Evolutionary conservation across 2,888 invertebrate genomes (phyloP).

Genomic region (Idaea straminata): DNA sequence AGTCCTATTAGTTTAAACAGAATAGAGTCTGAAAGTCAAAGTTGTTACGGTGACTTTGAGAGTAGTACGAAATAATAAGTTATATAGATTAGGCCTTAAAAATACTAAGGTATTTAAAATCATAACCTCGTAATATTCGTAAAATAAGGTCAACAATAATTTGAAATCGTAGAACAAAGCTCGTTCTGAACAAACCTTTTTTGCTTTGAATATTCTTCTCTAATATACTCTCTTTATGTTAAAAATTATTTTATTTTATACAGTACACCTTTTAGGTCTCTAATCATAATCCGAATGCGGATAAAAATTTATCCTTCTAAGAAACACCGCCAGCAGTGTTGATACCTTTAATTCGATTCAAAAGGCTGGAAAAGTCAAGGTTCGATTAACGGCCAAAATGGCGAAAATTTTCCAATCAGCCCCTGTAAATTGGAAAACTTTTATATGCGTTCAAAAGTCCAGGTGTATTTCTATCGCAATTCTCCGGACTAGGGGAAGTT

Average conservation of each 20-base stretch:
- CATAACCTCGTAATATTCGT: too few relatives aligned
- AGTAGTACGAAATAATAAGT: too few relatives aligned
- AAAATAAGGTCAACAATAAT: too few relatives aligned
- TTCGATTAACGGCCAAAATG: slow-evolving; percentile 77
- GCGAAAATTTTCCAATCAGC: slow-evolving; percentile 78
- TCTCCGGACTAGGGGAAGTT: slow-evolving; percentile 53
- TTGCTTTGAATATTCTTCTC: neutral
- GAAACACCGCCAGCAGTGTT: slow-evolving; percentile 29
- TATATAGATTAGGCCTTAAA: too few relatives aligned
- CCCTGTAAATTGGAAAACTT: slow-evolving; percentile 79
- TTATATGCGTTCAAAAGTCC: slow-evolving; percentile 78
- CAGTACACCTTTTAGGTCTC: neutral
- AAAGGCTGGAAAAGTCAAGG: slow-evolving; percentile 67
- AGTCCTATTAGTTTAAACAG: too few relatives aligned
- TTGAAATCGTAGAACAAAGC: neutral
- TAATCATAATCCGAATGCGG: neutral
- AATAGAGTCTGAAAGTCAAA: too few relatives aligned
- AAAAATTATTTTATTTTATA: neutral
- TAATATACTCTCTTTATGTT: neutral
- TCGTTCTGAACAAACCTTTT: neutral
- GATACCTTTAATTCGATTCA: slow-evolving; percentile 60
- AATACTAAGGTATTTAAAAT: too few relatives aligned
- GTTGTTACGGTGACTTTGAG: too few relatives aligned
- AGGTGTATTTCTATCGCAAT: slow-evolving; percentile 75
- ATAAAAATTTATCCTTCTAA: slow-evolving; percentile 9